Percentiles rank a stretch among this genome's conserved stretches.
These are phyloP conservation scores for Falco cherrug DNA, from an alignment of 2,797 vertebrate genomes.

Conservation along the genomic window DNA sequence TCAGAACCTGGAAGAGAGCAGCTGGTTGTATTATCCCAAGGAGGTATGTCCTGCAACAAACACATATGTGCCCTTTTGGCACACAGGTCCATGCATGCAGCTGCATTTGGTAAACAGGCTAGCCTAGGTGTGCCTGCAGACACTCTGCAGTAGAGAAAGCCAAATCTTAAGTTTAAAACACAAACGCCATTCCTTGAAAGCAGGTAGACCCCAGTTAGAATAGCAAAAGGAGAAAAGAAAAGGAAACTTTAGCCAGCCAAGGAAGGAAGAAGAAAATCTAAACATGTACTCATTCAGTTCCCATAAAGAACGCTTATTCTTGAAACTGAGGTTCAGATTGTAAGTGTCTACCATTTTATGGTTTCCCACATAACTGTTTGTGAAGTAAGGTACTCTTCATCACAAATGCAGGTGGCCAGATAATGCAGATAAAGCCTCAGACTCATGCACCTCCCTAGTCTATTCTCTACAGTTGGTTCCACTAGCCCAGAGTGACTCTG, in stretches of 20 bases:
- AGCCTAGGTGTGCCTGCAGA: background rate
- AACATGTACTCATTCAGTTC: background rate
- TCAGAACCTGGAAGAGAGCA: conserved; percentile 35
- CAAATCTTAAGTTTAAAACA: background rate
- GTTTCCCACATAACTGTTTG: background rate
- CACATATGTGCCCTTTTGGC: conserved; percentile 13
- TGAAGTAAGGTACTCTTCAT: background rate
- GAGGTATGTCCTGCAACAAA: background rate
- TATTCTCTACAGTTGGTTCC: background rate
- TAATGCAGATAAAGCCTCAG: background rate
- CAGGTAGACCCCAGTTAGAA: background rate
- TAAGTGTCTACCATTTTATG: background rate
- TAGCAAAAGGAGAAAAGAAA: background rate
- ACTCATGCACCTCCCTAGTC: background rate
- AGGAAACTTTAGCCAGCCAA: background rate
- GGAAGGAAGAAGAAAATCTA: background rate
- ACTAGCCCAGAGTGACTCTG: background rate
- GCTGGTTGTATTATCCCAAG: background rate
- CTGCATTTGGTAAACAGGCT: conserved; percentile 47
- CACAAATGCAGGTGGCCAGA: background rate
- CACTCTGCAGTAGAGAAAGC: background rate
- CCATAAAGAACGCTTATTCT: background rate
- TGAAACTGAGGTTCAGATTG: background rate
- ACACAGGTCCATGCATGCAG: conserved; percentile 24
- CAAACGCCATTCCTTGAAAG: background rate